Base-by-base conservation (phyloP, 2,888 invertebrate species). In the Cybosia mesomella region DNA sequence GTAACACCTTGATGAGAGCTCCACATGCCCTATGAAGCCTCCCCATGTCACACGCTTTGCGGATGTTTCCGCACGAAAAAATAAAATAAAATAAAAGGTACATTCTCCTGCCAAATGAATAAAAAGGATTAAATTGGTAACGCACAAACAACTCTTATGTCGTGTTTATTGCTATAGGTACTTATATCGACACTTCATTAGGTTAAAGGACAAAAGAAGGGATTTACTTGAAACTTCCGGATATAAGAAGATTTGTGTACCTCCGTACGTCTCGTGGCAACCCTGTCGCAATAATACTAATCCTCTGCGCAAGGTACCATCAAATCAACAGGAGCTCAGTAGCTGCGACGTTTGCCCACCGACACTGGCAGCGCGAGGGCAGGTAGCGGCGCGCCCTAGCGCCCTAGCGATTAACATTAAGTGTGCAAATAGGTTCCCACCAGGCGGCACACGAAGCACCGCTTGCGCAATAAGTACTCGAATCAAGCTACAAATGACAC, bases 351-450 rank as follows among this genome's bases (percentile, higher is more conserved):
- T 67, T 67, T 58, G 24, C 13, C 60, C 8, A 55, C 32, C 15
- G 13, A 22, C 66, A 34, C 34, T 34, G 59, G 32, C 34, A 34
- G 54, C 43, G 58, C 43, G 11, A 18, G 64, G 39, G 43, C 58
- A 28, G 24, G 36, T 36, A 28, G 49, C 18, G 2, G 9, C 10
- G n/a, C 34, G 4, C 2, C 34, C 34, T 0, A 18, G 49, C 32
- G 24, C 22, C 22, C 43, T 18, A 36, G 34, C 21, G 63, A 63
- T 67, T 32, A 59, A 34, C 64, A 43, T 67, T 39, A 61, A 61
- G 57, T 34, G 57, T 34, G 59, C 53, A 55, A 67, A 61, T 34
- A 66, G 59, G 62, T 4, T 32, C 7, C 34, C 34, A 21, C 7
- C 32, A 49, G 32, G n/a, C n/a, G 49, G 2, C n/a, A 49, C n/a